These are phyloP conservation scores for Exocentrus adspersus DNA, from an alignment of 2,888 invertebrate species.

Conservation along the genomic window DNA sequence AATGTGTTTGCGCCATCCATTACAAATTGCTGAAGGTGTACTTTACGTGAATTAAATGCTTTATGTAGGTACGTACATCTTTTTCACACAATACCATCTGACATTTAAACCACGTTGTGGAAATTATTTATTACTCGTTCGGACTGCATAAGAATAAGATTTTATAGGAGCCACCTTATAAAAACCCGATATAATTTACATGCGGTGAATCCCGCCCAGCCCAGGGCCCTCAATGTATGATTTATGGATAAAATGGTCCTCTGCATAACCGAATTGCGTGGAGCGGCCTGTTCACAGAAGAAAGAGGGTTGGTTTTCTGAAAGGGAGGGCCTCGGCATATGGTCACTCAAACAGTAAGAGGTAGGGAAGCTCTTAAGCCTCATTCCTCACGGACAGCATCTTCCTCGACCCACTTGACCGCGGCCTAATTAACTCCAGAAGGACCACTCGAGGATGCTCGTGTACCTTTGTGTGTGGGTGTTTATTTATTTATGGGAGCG, in stretches of 20 bases:
- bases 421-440: conserved; percentile 46
- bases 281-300: conserved; percentile 25
- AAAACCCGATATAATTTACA: conserved; percentile 7
- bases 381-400: conserved; percentile 27
- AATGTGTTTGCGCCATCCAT: not conserved
- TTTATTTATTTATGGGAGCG: conserved; percentile 18
- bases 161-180: not conserved
- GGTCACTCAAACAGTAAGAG: conserved; percentile 23
- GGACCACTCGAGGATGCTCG: conserved; percentile 24
- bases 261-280: conserved; percentile 37
- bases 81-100: too few relatives aligned
- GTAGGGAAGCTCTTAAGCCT: conserved; percentile 28
- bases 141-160: not conserved
- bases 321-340: conserved; percentile 23
- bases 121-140: too few relatives aligned
- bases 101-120: too few relatives aligned
- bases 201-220: conserved; percentile 4
- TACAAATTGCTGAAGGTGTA: too few relatives aligned
- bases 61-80: too few relatives aligned
- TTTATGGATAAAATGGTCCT: conserved; percentile 31
- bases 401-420: conserved; percentile 48
- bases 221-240: conserved; percentile 21
- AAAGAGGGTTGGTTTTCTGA: conserved; percentile 29
- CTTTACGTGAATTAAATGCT: too few relatives aligned
- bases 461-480: conserved; percentile 6